Percentiles rank a stretch among this genome's conserved stretches.
phyloP scores from a whole-genome alignment of 2,113 vertebrate genomes.

The Andinoacara biseriatus region DNA sequence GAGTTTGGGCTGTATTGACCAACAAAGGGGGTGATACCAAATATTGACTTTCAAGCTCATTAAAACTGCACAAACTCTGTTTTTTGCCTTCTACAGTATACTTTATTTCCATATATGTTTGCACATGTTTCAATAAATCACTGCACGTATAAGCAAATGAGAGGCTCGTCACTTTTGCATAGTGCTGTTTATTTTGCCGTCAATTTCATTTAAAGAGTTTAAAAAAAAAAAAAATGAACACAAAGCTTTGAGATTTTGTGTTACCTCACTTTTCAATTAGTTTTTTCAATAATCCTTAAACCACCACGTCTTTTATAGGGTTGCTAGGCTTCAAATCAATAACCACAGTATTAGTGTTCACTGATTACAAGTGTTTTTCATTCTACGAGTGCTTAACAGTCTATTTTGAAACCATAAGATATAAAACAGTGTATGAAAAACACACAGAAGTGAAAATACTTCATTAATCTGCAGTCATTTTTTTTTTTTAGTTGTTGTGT shows the following conservation, averaged over 20 bases:
- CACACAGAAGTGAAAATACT: background rate
- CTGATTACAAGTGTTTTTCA: background rate
- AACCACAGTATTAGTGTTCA: background rate
- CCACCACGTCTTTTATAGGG: background rate
- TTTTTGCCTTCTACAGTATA: background rate
- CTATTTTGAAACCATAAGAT: background rate
- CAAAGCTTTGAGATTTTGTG: background rate
- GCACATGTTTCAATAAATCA: background rate
- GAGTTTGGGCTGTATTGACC: background rate
- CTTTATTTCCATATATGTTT: background rate
- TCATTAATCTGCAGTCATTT: background rate
- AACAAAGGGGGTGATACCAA: background rate
- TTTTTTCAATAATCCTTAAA: background rate
- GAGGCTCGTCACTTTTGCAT: background rate
- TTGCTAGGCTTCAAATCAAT: slow-evolving; percentile 1
- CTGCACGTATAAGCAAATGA: background rate
- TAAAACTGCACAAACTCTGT: background rate
- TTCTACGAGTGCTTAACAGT: background rate
- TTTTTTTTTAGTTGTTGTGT: background rate
- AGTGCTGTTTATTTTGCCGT: background rate
- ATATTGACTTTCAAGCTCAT: background rate
- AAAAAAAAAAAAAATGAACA: background rate
- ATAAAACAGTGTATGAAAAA: background rate
- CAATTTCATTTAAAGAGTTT: background rate
- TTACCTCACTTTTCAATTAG: background rate